These are phyloP conservation scores for Drosophila parvula DNA, from an alignment of 1,140 invertebrate genomes.

Conservation along the genomic window DNA sequence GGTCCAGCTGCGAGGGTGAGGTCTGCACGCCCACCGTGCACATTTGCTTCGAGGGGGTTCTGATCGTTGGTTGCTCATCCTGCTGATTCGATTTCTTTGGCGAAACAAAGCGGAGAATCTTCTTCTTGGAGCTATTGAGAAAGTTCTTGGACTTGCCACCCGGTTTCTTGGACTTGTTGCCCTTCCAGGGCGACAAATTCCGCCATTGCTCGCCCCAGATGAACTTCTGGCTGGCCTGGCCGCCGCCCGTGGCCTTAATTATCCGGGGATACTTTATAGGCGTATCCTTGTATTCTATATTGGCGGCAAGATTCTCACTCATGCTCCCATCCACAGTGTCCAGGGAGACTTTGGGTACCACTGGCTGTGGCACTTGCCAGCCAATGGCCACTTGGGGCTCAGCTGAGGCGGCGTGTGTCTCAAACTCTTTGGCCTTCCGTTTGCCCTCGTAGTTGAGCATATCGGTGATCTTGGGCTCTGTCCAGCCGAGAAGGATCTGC, in stretches of 20 bases:
- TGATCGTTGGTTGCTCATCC: neutral
- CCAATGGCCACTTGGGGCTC: slow-evolving; percentile 71
- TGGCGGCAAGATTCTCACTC: slow-evolving; percentile 65
- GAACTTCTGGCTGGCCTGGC: slow-evolving; percentile 66
- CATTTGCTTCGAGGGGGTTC: slow-evolving; percentile 11
- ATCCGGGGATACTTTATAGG: slow-evolving; percentile 63
- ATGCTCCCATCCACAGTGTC: slow-evolving; percentile 75
- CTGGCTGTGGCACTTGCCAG: slow-evolving; percentile 58
- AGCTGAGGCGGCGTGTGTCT: slow-evolving; percentile 43
- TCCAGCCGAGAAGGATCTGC: slow-evolving; percentile 68
- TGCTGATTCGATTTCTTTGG: slow-evolving; percentile 70
- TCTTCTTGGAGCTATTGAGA: slow-evolving; percentile 74
- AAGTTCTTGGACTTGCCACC: slow-evolving; percentile 65
- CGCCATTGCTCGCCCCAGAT: slow-evolving; percentile 75
- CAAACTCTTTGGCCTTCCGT: slow-evolving; percentile 32
- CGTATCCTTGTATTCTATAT: slow-evolving; percentile 74
- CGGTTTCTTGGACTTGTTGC: slow-evolving; percentile 40
- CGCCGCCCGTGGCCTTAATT: neutral
- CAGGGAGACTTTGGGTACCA: slow-evolving; percentile 64
- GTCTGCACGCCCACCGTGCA: slow-evolving; percentile 77
- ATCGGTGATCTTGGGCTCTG: slow-evolving; percentile 69
- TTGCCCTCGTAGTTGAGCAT: slow-evolving; percentile 77
- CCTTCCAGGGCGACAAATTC: slow-evolving; percentile 68
- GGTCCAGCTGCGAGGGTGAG: slow-evolving; percentile 51
- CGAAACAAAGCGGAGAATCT: slow-evolving; percentile 76